Evolutionary conservation across 2,888 invertebrate genomes (phyloP), one percentile per base, ranked within the genome.

Genomic region (Schrankia costaestrigalis): DNA sequence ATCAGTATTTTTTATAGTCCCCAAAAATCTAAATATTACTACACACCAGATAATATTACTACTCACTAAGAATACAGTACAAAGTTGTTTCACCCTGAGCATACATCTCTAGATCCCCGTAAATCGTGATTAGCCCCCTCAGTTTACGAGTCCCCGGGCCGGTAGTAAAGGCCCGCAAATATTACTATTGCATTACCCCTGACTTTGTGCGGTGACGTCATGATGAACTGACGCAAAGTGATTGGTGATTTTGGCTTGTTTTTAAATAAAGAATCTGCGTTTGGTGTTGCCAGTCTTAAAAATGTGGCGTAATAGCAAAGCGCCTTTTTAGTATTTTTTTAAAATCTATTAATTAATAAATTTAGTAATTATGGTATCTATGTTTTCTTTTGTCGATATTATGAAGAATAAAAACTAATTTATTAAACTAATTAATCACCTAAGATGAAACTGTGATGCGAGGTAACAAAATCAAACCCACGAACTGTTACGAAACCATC

Each of bases 71-170:
- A 26, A 26, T 14, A 26, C 9, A 13, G 32, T 30, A 35, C 37
- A 36, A 40, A 48, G 60, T 49, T 35, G 35, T 25, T 30, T 38
- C 49, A 58, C 63, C 69, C 61, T 63, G 52, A 59, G 70, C 65
- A 67, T 69, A 49, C 63, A 67, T 69, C 71, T 70, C 71, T 46
- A 46, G 45, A 45, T 56, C 52, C 56, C 63, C 70, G 81, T 88
- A 88, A 86, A 88, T 88, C 78, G 78, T 87, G 84, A 87, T 88
- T 88, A 85, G 77, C 49, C 57, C 61, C 71, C 73, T 48, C 52
- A 46, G 74, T 85, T 83, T 76, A 83, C 71, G 75, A 67, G 46
- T 37, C 82, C 86, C 85, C 87, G 74, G 59, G 71, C 75, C 79
- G 85, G 65, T 70, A 79, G 78, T 88, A 88, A 88, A 86, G 65